Evolutionary conservation across 2,797 vertebrate genomes (phyloP).

Genomic region (Todus mexicanus): DNA sequence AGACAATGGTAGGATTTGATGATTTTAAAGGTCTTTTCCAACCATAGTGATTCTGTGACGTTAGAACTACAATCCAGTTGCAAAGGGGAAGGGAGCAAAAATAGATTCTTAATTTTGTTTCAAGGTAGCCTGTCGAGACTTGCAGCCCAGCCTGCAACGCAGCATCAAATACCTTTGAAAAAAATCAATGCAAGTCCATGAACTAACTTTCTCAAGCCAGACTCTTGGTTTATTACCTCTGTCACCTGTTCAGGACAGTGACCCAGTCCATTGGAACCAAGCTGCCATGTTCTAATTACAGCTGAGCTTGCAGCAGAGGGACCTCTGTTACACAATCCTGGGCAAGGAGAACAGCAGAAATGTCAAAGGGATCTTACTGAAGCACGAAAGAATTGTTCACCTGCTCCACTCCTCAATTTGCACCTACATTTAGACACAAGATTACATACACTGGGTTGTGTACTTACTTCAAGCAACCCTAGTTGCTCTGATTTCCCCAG

Average conservation of each 20-base stretch:
- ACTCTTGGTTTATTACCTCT: not conserved
- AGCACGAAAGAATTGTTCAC: not conserved
- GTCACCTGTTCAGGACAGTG: not conserved
- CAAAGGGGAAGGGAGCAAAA: not conserved
- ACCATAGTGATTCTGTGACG: no score
- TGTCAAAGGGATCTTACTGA: not conserved
- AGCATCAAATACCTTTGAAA: not conserved
- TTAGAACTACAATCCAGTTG: not conserved
- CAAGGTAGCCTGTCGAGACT: not conserved
- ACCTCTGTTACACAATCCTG: not conserved
- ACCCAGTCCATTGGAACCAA: not conserved
- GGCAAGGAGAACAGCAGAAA: not conserved
- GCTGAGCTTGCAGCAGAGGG: not conserved
- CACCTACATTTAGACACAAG: not conserved
- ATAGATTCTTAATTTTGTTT: not conserved
- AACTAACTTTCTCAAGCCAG: not conserved
- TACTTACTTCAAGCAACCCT: not conserved
- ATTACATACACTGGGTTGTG: not conserved
- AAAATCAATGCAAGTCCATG: not conserved
- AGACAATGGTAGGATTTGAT: no score
- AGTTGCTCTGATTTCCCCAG: slow-evolving; percentile 17
- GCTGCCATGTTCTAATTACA: not conserved
- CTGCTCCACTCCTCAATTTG: not conserved
- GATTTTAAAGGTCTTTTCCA: no score
- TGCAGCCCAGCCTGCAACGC: not conserved